Evolutionary conservation across 2,797 vertebrate species (phyloP).

Genomic region (Syngnathus acus): DNA sequence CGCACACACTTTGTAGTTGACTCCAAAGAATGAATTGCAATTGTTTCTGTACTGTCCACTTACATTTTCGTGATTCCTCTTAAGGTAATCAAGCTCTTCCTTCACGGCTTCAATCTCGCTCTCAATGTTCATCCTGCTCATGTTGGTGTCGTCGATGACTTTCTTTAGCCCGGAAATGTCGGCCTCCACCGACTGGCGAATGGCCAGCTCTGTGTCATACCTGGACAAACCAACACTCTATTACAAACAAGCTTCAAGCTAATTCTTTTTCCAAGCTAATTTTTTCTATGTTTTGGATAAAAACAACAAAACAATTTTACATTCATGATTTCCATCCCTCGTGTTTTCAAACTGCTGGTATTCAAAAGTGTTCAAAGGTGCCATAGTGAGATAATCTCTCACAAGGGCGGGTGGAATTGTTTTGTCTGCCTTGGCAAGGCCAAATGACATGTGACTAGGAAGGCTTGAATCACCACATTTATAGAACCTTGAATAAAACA

Average conservation of each 20-base stretch:
- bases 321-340: not conserved
- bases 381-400: not conserved
- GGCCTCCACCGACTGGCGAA: conserved; percentile 83
- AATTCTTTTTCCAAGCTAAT: too few relatives aligned
- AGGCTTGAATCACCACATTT: not conserved
- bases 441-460: not conserved
- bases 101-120: conserved; percentile 81
- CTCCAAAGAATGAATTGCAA: not conserved
- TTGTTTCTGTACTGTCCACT: conserved; percentile 18
- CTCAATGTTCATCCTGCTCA: conserved; percentile 82
- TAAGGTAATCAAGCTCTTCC: conserved; percentile 84
- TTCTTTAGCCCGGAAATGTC: conserved; percentile 83
- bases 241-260: too few relatives aligned
- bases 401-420: not conserved
- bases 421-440: not conserved
- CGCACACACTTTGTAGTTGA: not conserved
- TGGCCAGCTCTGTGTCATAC: conserved; percentile 81
- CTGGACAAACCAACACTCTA: conserved; percentile 43
- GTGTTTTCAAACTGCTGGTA: not conserved
- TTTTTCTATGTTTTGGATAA: not conserved
- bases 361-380: not conserved
- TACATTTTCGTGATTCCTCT: conserved; percentile 81
- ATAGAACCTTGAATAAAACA: not conserved
- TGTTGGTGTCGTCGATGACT: conserved; percentile 86
- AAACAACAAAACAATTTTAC: not conserved